A percentile compares a stretch with the other conserved stretches of the same genome.
phyloP scores from a whole-genome alignment of 1,140 invertebrate species.

The Heliconius melpomene region DNA sequence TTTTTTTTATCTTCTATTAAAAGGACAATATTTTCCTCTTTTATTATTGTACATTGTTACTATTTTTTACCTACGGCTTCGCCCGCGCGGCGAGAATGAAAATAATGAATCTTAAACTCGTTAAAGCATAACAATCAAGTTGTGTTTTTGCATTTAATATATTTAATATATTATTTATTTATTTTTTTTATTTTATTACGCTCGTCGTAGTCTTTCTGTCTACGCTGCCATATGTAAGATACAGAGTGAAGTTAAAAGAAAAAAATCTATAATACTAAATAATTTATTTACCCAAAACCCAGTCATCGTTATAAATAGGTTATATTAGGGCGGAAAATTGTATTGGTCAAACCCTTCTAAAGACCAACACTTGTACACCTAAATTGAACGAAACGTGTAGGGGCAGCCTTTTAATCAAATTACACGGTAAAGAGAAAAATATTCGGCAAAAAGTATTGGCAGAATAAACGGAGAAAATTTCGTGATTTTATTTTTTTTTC shows the following conservation, averaged over 20 bases:
- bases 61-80: too few species aligned
- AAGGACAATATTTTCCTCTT: neutral
- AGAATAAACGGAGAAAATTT: too few species aligned
- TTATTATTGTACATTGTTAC: neutral
- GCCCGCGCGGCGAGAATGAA: too few species aligned
- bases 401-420: constrained; percentile 8
- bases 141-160: too few species aligned
- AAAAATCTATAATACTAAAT: neutral
- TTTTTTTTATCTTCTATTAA: neutral
- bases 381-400: constrained; percentile 10
- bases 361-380: constrained; percentile 4
- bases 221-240: neutral
- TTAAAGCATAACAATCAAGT: too few species aligned
- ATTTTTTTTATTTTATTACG: too few species aligned
- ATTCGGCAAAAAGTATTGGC: too few species aligned
- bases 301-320: constrained; percentile 17
- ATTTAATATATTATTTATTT: too few species aligned
- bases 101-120: too few species aligned
- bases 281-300: neutral
- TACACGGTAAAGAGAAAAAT: neutral
- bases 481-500: too few species aligned
- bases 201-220: too few species aligned
- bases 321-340: constrained; percentile 12
- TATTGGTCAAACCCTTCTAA: constrained; percentile 16
- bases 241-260: neutral